Percentiles rank a stretch among this genome's conserved stretches.
phyloP scores from a whole-genome alignment of 2,797 vertebrate species.

The Botia almorhae region DNA sequence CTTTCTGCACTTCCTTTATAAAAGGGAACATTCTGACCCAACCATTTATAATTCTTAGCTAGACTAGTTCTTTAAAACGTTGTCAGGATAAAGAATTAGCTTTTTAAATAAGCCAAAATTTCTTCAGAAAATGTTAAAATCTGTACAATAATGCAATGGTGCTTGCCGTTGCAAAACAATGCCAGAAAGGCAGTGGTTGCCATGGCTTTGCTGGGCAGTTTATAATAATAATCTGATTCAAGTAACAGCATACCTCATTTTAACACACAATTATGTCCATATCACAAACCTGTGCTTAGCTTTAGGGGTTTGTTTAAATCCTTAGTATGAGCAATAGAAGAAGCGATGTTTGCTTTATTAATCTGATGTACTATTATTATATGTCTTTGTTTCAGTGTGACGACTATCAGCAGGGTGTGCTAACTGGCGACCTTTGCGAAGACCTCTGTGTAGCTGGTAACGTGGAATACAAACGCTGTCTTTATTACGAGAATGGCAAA shows the following conservation, averaged over 20 bases:
- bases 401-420: slow-evolving; percentile 83
- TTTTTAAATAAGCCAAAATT: background rate
- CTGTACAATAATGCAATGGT: background rate
- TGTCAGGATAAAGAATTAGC: background rate
- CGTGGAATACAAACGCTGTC: slow-evolving; percentile 88
- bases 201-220: background rate
- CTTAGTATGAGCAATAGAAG: background rate
- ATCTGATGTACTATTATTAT: background rate
- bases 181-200: background rate
- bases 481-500: slow-evolving; percentile 93
- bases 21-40: background rate
- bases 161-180: background rate
- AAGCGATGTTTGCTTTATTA: background rate
- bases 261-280: too few relatives aligned
- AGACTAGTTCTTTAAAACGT: background rate
- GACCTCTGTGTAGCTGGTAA: slow-evolving; percentile 86
- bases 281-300: background rate
- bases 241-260: too few relatives aligned
- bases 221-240: too few relatives aligned
- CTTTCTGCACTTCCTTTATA: background rate
- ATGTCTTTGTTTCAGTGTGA: slow-evolving; percentile 78
- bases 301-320: background rate
- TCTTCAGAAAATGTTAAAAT: background rate
- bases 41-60: background rate
- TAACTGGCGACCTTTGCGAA: slow-evolving; percentile 90